Percentiles rank a stretch among this genome's conserved stretches.
phyloP scores from a whole-genome alignment of 2,797 vertebrate species.

The Channallabes apus region DNA sequence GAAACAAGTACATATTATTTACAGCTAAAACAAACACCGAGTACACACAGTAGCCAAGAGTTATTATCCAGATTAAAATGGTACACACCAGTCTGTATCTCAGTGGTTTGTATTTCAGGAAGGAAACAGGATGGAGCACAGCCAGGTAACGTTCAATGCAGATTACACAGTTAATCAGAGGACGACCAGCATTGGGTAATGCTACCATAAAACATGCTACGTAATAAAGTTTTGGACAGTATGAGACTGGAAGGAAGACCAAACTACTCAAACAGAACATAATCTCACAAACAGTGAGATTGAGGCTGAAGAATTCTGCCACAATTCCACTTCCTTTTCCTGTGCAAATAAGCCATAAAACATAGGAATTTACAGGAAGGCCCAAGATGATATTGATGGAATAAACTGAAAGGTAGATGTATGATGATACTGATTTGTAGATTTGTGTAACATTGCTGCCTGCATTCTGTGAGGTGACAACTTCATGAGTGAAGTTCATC shows the following conservation, averaged over 20 bases:
- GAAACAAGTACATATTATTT: not conserved
- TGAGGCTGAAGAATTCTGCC: constrained; percentile 13
- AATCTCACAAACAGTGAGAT: not conserved
- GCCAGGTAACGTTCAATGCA: not conserved
- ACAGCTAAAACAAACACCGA: no score
- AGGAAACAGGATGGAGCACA: constrained; percentile 50
- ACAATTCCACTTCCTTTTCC: not conserved
- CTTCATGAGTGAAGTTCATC: constrained; percentile 21
- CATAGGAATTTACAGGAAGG: not conserved
- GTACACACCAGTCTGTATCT: constrained; percentile 48
- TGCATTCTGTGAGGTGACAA: not conserved
- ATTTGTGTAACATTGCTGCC: not conserved
- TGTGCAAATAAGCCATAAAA: constrained; percentile 22
- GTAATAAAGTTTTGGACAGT: not conserved
- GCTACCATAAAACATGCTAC: not conserved
- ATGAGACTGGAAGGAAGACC: no score
- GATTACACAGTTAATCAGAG: constrained; percentile 26
- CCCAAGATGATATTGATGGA: constrained; percentile 14
- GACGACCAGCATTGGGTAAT: not conserved
- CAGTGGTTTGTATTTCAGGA: constrained; percentile 47
- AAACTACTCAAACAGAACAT: not conserved
- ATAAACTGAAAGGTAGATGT: not conserved
- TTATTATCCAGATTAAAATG: constrained; percentile 3
- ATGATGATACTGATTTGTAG: not conserved
- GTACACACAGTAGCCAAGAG: no score